Conservation (phyloP, 2,113 vertebrate species). For the Nanorana parkeri region DNA sequence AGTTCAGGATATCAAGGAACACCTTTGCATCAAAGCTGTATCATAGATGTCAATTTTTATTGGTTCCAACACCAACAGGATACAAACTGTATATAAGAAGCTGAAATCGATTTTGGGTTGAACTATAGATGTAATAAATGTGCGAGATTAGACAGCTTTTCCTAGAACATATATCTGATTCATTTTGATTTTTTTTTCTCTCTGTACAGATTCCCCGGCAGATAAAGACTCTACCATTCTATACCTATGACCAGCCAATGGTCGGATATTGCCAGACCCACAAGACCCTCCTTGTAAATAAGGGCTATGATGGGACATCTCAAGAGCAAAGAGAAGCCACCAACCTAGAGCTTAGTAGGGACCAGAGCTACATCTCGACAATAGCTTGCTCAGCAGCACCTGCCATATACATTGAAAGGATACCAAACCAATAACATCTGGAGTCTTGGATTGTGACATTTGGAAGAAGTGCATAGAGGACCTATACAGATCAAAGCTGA, state of each 20-base stretch:
- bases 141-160: background rate
- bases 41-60: too few relatives aligned
- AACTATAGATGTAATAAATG: too few relatives aligned
- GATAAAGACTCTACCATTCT: conserved; percentile 79
- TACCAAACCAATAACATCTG: conserved; percentile 70
- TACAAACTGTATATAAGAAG: background rate
- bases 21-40: too few relatives aligned
- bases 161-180: background rate
- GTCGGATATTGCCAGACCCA: conserved; percentile 81
- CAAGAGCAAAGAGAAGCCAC: conserved; percentile 67
- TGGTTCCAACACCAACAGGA: too few relatives aligned
- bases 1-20: too few relatives aligned
- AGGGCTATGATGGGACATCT: conserved; percentile 71
- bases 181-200: background rate
- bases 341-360: conserved; percentile 72
- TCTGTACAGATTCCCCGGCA: conserved; percentile 74
- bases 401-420: conserved; percentile 80
- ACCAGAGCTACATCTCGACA: conserved; percentile 79
- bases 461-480: conserved; percentile 17
- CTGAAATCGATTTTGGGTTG: background rate
- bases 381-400: conserved; percentile 79
- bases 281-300: conserved; percentile 75
- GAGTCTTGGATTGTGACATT: background rate
- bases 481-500: conserved; percentile 47
- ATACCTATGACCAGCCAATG: conserved; percentile 76